phyloP scores from a whole-genome alignment of 2,797 vertebrate genomes.

The Buphagus erythrorhynchus region DNA sequence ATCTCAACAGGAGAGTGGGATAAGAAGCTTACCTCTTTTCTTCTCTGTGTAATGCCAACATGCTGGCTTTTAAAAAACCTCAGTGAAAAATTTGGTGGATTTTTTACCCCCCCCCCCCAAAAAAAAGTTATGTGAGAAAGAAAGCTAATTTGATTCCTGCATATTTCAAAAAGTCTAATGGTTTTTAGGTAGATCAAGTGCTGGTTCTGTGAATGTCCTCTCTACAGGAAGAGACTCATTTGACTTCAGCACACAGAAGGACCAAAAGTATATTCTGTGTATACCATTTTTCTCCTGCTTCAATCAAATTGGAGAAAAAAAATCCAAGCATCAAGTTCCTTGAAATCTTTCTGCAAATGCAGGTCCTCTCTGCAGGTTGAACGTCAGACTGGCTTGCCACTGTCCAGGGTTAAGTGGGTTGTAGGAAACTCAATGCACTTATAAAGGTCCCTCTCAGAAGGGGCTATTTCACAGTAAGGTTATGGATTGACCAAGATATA shows the following conservation, averaged over 20 bases:
- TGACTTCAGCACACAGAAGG: slow-evolving; percentile 9
- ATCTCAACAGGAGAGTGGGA: slow-evolving; percentile 38
- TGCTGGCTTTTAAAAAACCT: slow-evolving; percentile 70
- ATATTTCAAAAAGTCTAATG: slow-evolving; percentile 67
- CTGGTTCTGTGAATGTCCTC: slow-evolving; percentile 42
- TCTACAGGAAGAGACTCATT: slow-evolving; percentile 9
- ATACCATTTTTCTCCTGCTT: not conserved
- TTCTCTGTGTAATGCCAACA: slow-evolving; percentile 56
- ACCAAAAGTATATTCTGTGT: not conserved
- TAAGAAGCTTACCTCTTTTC: slow-evolving; percentile 45
- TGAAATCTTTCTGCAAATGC: not conserved
- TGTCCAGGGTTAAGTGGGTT: slow-evolving; percentile 8
- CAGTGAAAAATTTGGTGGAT: slow-evolving; percentile 56
- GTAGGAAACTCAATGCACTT: slow-evolving; percentile 51
- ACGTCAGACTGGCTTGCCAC: not conserved
- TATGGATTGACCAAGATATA: slow-evolving; percentile 47
- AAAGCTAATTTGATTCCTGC: slow-evolving; percentile 60
- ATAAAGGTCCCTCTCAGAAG: slow-evolving; percentile 40
- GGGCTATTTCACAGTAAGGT: slow-evolving; percentile 52
- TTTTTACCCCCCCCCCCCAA: not conserved
- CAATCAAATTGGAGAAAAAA: slow-evolving; percentile 7
- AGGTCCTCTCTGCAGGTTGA: slow-evolving; percentile 26
- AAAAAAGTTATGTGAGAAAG: slow-evolving; percentile 41
- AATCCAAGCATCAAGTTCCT: not conserved
- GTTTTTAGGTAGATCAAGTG: slow-evolving; percentile 67